phyloP scores from a whole-genome alignment of 2,797 vertebrate species.

The Kryptopterus vitreolus region DNA sequence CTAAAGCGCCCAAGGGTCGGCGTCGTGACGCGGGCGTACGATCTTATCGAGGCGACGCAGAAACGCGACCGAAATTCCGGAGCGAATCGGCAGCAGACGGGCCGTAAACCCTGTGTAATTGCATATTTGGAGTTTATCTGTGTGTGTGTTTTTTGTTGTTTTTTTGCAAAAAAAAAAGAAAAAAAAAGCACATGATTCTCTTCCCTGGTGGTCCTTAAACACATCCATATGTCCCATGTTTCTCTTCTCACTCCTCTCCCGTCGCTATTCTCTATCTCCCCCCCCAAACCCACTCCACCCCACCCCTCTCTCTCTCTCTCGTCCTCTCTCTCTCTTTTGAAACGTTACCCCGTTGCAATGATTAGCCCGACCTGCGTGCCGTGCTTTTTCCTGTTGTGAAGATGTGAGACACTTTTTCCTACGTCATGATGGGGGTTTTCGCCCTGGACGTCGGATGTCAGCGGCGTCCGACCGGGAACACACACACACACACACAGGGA shows the following conservation, averaged over 20 bases:
- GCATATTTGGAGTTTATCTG: constrained; percentile 85
- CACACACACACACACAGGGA: constrained; percentile 52
- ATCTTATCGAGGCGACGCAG: constrained; percentile 56
- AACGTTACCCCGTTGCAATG: constrained; percentile 64
- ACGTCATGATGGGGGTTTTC: constrained; percentile 71
- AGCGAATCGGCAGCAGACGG: constrained; percentile 81
- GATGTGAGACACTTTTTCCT: constrained; percentile 70
- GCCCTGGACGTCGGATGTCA: constrained; percentile 61
- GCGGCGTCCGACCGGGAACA: constrained; percentile 66
- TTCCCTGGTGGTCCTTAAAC: constrained; percentile 87
- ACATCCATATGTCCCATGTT: constrained; percentile 83
- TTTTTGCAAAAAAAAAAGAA: constrained; percentile 75
- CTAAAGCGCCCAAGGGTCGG: neutral
- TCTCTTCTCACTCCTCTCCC: constrained; percentile 74
- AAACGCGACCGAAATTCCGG: constrained; percentile 78
- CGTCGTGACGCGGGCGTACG: constrained; percentile 7
- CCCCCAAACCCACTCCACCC: constrained; percentile 38
- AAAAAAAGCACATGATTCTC: constrained; percentile 83
- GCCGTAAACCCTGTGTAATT: constrained; percentile 84
- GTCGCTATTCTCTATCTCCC: constrained; percentile 35
- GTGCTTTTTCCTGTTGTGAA: constrained; percentile 68
- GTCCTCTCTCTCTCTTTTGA: constrained; percentile 54
- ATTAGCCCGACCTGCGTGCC: constrained; percentile 66
- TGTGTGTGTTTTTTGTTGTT: constrained; percentile 65
- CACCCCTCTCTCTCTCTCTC: constrained; percentile 20